Percentiles rank a stretch among this genome's conserved stretches.
These are phyloP conservation scores for Petrosia ficiformis DNA, from an alignment of 37 sponge, comb jelly and placozoan species.

Conservation along the genomic window DNA sequence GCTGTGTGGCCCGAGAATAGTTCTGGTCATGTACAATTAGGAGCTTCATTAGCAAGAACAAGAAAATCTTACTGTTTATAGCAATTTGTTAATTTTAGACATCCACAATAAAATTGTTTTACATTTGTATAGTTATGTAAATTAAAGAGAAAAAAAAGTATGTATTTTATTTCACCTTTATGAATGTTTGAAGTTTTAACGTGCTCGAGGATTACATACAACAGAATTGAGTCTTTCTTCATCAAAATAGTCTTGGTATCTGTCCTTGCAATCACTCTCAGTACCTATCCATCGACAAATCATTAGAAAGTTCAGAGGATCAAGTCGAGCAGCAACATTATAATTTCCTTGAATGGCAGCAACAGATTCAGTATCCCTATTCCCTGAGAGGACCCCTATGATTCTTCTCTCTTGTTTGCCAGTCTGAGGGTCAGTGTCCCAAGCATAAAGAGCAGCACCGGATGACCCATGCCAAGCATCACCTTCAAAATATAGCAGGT, in stretches of 20 bases:
- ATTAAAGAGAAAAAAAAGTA: no score
- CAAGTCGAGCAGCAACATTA: constrained; percentile 72
- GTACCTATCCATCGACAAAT: constrained; percentile 68
- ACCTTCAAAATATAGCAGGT: constrained; percentile 72
- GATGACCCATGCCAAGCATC: constrained; percentile 84
- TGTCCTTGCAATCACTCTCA: constrained; percentile 37
- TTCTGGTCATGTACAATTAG: constrained; percentile 65
- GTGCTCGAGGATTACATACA: neutral
- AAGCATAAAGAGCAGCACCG: constrained; percentile 68
- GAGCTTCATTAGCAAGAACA: constrained; percentile 12
- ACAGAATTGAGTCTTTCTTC: neutral
- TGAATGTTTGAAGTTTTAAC: no score
- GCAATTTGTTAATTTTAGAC: neutral
- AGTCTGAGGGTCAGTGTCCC: constrained; percentile 48
- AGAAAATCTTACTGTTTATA: neutral
- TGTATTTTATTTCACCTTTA: no score
- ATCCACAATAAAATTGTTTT: neutral
- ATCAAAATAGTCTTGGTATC: constrained; percentile 66
- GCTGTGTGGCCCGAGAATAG: constrained; percentile 53
- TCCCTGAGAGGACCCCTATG: constrained; percentile 72
- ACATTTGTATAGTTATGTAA: no score
- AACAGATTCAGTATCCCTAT: constrained; percentile 29
- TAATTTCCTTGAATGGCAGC: constrained; percentile 47
- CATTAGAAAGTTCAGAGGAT: constrained; percentile 39
- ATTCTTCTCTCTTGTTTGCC: constrained; percentile 47